Conservation (phyloP, 2,113 vertebrate genomes). For the Epinephelus moara region DNA sequence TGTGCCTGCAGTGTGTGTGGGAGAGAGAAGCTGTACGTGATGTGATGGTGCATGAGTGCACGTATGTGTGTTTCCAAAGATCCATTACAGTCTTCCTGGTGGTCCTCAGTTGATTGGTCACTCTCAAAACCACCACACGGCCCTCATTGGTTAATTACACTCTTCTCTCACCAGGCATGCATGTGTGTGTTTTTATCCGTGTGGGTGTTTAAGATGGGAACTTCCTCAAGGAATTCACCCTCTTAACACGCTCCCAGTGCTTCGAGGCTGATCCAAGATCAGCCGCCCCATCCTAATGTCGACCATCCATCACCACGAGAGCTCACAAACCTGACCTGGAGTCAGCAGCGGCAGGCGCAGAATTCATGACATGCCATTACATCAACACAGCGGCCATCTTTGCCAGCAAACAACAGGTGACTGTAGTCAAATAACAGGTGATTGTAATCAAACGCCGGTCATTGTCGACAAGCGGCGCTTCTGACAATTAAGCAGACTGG, state of each 20-base stretch:
- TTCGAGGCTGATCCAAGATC: conserved; percentile 16
- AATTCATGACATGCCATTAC: conserved; percentile 59
- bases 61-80: conserved; percentile 24
- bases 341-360: conserved; percentile 29
- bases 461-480: conserved; percentile 19
- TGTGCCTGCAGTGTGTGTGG: conserved; percentile 17
- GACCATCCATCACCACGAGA: conserved; percentile 25
- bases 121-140: conserved; percentile 26
- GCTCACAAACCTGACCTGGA: conserved; percentile 48
- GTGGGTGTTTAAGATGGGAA: conserved; percentile 6
- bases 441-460: conserved; percentile 63
- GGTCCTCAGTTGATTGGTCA: conserved; percentile 58
- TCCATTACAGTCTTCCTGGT: conserved; percentile 46
- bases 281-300: conserved; percentile 4
- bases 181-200: conserved; percentile 19
- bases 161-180: conserved; percentile 2
- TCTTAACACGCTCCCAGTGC: not conserved
- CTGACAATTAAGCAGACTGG: conserved; percentile 52
- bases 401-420: conserved; percentile 68
- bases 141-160: conserved; percentile 33
- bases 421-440: conserved; percentile 54
- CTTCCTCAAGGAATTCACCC: conserved; percentile 5
- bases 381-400: conserved; percentile 63
- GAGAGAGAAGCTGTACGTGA: not conserved
- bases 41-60: not conserved